These are phyloP conservation scores for Drosophila neonasuta DNA, from an alignment of 2,888 invertebrate genomes.

Conservation along the genomic window DNA sequence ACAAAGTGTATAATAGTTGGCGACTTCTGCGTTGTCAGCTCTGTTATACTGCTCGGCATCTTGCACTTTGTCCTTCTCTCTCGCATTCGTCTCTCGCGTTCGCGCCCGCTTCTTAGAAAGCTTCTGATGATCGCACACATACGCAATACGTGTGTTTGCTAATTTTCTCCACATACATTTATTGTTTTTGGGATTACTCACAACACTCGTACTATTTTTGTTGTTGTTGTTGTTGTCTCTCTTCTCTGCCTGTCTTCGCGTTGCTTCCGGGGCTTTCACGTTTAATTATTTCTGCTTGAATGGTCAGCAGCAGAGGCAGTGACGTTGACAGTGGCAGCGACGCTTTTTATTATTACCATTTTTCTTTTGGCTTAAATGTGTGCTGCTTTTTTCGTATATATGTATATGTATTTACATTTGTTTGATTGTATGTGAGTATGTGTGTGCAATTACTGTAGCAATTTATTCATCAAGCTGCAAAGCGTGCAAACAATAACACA, in stretches of 20 bases:
- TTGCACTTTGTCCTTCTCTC: background rate
- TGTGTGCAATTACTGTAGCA: conserved; percentile 62
- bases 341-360: conserved; percentile 38
- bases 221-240: conserved; percentile 2
- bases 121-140: conserved; percentile 15
- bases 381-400: background rate
- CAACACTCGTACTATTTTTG: conserved; percentile 10
- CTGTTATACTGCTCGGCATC: too few species aligned
- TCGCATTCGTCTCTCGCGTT: background rate
- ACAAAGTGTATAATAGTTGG: too few species aligned
- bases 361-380: conserved; percentile 29
- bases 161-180: conserved; percentile 6
- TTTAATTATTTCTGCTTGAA: conserved; percentile 63
- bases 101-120: background rate
- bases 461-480: conserved; percentile 61
- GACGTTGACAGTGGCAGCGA: conserved; percentile 9
- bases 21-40: too few species aligned
- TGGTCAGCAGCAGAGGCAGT: conserved; percentile 33
- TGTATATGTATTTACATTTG: background rate
- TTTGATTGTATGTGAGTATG: background rate
- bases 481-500: conserved; percentile 39
- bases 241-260: conserved; percentile 14
- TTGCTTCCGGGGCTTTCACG: conserved; percentile 55
- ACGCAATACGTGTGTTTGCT: background rate
- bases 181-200: conserved; percentile 16